These are phyloP conservation scores for Mesitornis unicolor DNA, from an alignment of 2,113 vertebrate species.

Conservation along the genomic window DNA sequence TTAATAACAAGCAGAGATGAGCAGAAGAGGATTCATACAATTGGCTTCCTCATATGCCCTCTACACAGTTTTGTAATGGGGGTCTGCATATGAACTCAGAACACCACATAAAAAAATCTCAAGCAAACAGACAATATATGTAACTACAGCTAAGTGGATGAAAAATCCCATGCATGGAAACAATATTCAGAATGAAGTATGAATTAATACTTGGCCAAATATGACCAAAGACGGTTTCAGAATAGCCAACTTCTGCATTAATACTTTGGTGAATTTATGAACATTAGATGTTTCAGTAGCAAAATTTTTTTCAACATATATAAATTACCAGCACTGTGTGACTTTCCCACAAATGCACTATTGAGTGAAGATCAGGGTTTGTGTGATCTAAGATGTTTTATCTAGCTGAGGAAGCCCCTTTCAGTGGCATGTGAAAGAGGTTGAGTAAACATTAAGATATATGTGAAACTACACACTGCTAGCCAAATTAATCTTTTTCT, in stretches of 20 bases:
- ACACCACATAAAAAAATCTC: rapidly evolving
- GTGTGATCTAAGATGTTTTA: not conserved
- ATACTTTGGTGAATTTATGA: not conserved
- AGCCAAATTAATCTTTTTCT: not conserved
- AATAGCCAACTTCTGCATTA: not conserved
- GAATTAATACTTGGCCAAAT: not conserved
- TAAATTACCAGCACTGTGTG: not conserved
- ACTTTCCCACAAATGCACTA: not conserved
- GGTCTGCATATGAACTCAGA: not conserved
- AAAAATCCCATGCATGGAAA: not conserved
- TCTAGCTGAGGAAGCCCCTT: not conserved
- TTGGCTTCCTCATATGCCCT: rapidly evolving
- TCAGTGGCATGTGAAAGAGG: not conserved
- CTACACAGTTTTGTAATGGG: not conserved
- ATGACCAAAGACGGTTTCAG: not conserved
- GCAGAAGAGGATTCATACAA: not conserved
- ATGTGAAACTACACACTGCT: not conserved
- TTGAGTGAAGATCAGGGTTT: not conserved
- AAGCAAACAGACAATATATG: not conserved
- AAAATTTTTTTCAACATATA: rapidly evolving
- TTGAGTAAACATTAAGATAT: not conserved
- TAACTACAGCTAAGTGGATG: not conserved
- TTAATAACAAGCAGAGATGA: not conserved
- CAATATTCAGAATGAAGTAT: not conserved
- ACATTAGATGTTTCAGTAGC: not conserved